Conservation (phyloP, 2,113 vertebrate genomes). For the Rhabdomys dilectus region DNA sequence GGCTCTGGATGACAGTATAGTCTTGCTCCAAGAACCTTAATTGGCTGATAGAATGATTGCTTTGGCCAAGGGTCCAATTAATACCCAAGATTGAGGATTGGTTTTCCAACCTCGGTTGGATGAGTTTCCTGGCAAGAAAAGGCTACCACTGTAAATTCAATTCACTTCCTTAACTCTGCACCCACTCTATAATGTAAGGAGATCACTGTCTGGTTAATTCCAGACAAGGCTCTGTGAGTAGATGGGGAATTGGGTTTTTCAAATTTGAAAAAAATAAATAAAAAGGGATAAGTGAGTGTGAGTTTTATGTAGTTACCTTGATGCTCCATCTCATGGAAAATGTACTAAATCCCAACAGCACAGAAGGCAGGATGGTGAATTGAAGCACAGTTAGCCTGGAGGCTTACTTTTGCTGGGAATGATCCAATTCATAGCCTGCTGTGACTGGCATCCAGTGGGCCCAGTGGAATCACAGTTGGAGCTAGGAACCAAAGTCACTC, state of each 20-base stretch:
- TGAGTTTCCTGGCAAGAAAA: slow-evolving; percentile 73
- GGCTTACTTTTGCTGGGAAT: slow-evolving; percentile 28
- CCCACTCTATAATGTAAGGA: slow-evolving; percentile 69
- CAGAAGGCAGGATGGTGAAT: not conserved
- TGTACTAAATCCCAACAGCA: not conserved
- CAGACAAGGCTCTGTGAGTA: slow-evolving; percentile 73
- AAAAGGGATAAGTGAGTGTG: slow-evolving; percentile 76
- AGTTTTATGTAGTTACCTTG: slow-evolving; percentile 70
- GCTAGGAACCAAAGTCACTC: not conserved
- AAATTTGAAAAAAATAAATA: slow-evolving; percentile 10
- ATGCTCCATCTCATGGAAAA: slow-evolving; percentile 64
- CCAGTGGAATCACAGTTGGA: slow-evolving; percentile 11
- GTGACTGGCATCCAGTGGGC: not conserved
- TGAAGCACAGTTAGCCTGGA: not conserved
- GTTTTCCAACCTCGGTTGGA: slow-evolving; percentile 77
- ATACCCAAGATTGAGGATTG: slow-evolving; percentile 63
- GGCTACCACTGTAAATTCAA: slow-evolving; percentile 64
- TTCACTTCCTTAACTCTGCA: slow-evolving; percentile 70
- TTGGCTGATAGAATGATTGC: slow-evolving; percentile 79
- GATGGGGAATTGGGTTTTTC: slow-evolving; percentile 76
- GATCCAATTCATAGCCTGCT: not conserved
- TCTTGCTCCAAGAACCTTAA: slow-evolving; percentile 74
- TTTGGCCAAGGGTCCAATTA: slow-evolving; percentile 77
- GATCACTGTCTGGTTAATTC: slow-evolving; percentile 76
- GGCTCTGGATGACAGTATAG: slow-evolving; percentile 69